phyloP scores from a whole-genome alignment of 1,140 invertebrate species.

The Palaemon carinicauda region DNA sequence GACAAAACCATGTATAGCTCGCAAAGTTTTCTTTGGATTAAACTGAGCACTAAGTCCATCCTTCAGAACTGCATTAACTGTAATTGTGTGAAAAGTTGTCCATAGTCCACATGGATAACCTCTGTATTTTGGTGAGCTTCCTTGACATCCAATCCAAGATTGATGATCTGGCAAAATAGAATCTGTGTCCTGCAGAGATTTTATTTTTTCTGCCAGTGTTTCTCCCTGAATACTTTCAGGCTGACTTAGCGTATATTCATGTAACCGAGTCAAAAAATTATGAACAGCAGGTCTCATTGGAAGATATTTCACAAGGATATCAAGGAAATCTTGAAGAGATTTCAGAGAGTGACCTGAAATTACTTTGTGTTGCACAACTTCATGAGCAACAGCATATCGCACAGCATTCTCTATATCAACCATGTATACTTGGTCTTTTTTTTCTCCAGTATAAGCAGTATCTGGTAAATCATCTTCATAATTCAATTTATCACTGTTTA shows the following conservation, averaged over 20 bases:
- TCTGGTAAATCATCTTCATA: slow-evolving; percentile 49
- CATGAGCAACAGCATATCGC: slow-evolving; percentile 80
- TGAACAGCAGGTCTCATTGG: slow-evolving; percentile 75
- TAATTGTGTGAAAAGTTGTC: slow-evolving; percentile 93
- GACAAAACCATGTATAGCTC: slow-evolving; percentile 87
- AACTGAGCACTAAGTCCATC: slow-evolving; percentile 62
- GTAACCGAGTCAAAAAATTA: slow-evolving; percentile 72
- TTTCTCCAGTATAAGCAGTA: slow-evolving; percentile 30
- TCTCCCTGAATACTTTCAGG: slow-evolving; percentile 69
- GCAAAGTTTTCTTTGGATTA: slow-evolving; percentile 74
- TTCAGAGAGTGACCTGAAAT: slow-evolving; percentile 76
- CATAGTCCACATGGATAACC: slow-evolving; percentile 97
- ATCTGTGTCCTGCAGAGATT: slow-evolving; percentile 20
- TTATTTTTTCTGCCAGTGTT: slow-evolving; percentile 65
- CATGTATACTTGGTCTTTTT: slow-evolving; percentile 74
- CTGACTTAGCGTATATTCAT: slow-evolving; percentile 65
- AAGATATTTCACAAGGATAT: slow-evolving; percentile 77
- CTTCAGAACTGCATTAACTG: slow-evolving; percentile 77
- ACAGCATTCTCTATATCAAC: slow-evolving; percentile 86
- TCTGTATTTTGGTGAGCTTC: slow-evolving; percentile 75
- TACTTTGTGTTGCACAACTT: slow-evolving; percentile 75
- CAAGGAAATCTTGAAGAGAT: slow-evolving; percentile 78
- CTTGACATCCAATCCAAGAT: slow-evolving; percentile 84
- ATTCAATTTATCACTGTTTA: slow-evolving; percentile 41
- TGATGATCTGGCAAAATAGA: slow-evolving; percentile 65